A percentile compares a stretch with the other conserved stretches of the same genome.
Evolutionary conservation across 2,113 vertebrate species (phyloP).

Genomic region (Thamnaconus septentrionalis): DNA sequence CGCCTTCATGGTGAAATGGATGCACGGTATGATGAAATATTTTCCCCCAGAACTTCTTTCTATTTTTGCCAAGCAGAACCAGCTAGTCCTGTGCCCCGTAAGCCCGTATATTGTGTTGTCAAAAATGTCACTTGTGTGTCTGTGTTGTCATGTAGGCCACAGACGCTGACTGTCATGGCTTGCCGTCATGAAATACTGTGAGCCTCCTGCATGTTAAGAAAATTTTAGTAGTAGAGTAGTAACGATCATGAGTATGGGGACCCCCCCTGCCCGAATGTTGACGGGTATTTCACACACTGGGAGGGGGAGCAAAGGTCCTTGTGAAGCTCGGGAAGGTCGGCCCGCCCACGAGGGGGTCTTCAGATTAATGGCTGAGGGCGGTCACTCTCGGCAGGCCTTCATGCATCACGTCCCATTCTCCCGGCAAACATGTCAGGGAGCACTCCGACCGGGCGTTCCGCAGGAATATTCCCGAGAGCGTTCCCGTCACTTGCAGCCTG

Average conservation of each 20-base stretch:
- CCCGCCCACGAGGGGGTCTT: constrained; percentile 46
- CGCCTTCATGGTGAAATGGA: too few relatives aligned
- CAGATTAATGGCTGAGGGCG: constrained; percentile 64
- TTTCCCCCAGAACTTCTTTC: too few relatives aligned
- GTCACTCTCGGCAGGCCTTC: constrained; percentile 50
- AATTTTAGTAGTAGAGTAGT: too few relatives aligned
- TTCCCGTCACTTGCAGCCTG: constrained; percentile 52
- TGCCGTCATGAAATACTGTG: too few relatives aligned
- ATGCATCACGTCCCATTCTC: constrained; percentile 63
- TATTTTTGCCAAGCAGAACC: too few relatives aligned
- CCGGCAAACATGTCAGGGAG: constrained; percentile 57
- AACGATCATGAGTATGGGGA: neutral
- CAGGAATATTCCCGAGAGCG: constrained; percentile 59
- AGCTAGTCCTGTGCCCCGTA: too few relatives aligned
- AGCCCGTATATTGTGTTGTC: too few relatives aligned
- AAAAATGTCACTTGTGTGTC: too few relatives aligned
- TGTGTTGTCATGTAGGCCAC: too few relatives aligned
- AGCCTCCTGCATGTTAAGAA: too few relatives aligned
- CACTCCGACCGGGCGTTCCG: constrained; percentile 52
- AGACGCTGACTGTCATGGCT: too few relatives aligned
- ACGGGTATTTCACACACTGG: neutral
- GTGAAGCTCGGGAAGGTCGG: constrained; percentile 60
- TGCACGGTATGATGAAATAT: too few relatives aligned
- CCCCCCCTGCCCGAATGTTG: neutral
- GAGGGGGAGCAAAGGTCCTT: constrained; percentile 32